Base-by-base conservation (phyloP, 2,888 invertebrate genomes). In the Temnothorax unifasciatus region DNA sequence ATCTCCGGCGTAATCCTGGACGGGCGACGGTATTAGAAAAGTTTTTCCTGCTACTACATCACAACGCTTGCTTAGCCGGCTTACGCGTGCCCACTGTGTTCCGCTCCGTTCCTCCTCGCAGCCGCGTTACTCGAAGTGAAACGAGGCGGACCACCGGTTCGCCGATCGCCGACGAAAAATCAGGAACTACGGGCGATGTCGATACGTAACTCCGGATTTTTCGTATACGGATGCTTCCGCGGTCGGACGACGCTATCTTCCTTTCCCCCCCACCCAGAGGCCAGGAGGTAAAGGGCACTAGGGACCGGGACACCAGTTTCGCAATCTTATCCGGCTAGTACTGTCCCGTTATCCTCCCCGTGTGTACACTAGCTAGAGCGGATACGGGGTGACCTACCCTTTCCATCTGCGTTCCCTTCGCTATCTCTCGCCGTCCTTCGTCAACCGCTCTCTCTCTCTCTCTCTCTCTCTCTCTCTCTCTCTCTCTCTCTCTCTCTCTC, bases 11-110 rank as follows among this genome's bases (percentile, higher is more conserved):
- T 94, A 94, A 94, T 94, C 94, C 93, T 88, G 90, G 89, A 92
- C 92, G 90, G 93, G 88, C 91, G 91, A 90, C 89, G 93, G 93
- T 94, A 94, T 94, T 94, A 94, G 93, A 94, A 94, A 94, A 94
- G 94, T 94, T 94, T 93, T 89, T 91, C 91, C 88, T 86, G 77
- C 89, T 87, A 77, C 91, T 93, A 92, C 91, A 92, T 93, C 93
- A 92, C 91, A 89, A 85, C 84, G 89, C 88, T 91, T 89, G 86
- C 90, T 89, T 86, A 88, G 87, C 89, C 79, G 89, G 90, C 92
- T 92, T 91, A 88, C 85, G 87, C 85, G 83, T 83, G 88, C 86
- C 61, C 82, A 44, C 69, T 79, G 74, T 85, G 81, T 83, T 86
- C 86, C 74, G 74, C 85, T 71, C 41, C 47, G 21, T 50, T 69